These are phyloP conservation scores for rabbit (Oryctolagus cuniculus) DNA, from an alignment of 2,113 vertebrate genomes.

Conservation along the genomic window mOryCun1.1 NC_091435.1:45025501-45026000, in stretches of 20 bases:
- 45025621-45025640: background rate
- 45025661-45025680: background rate
- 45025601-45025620: too few species aligned
- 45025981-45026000: background rate
- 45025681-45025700: background rate
- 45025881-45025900: slow-evolving; percentile 3
- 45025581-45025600: too few species aligned
- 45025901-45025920: slow-evolving; percentile 32
- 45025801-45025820: background rate
- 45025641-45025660: background rate
- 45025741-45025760: background rate
- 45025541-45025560: too few species aligned
- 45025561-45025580: too few species aligned
- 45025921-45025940: slow-evolving; percentile 24
- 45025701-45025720: background rate
- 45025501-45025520: too few species aligned
- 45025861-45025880: background rate
- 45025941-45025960: background rate
- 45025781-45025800: slow-evolving; percentile 30
- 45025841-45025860: slow-evolving; percentile 11
- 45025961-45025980: background rate
- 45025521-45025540: too few species aligned
- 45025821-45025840: slow-evolving; percentile 5
- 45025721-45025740: background rate
- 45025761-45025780: background rate